Conservation (phyloP, 1,140 invertebrate genomes). For the Trinorchestia longiramus region DNA sequence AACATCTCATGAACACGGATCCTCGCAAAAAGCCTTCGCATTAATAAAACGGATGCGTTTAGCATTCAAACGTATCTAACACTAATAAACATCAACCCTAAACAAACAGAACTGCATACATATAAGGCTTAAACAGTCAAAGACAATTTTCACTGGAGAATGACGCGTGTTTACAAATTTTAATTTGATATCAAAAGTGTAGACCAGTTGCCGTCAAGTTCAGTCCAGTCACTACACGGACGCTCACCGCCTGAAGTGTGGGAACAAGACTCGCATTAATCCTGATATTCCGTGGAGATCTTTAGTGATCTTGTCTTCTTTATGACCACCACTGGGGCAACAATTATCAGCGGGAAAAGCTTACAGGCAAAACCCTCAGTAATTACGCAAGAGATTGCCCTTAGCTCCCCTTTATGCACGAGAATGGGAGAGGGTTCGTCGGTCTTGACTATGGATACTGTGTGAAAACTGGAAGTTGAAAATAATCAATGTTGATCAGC, state of each 20-base stretch:
- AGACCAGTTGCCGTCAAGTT: background rate
- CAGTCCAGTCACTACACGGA: background rate
- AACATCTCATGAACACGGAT: background rate
- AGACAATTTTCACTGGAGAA: background rate
- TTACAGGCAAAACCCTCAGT: constrained; percentile 45
- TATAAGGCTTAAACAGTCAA: too few species aligned
- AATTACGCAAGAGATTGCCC: constrained; percentile 44
- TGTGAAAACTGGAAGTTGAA: background rate
- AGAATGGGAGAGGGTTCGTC: background rate
- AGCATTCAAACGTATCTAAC: too few species aligned
- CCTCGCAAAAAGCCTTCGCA: background rate
- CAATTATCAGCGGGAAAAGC: constrained; percentile 41
- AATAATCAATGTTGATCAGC: background rate
- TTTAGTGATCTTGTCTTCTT: background rate
- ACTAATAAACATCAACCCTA: background rate
- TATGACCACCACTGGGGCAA: background rate
- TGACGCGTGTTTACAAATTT: background rate
- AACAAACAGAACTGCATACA: background rate
- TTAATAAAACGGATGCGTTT: background rate
- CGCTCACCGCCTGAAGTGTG: background rate
- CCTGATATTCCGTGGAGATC: constrained; percentile 6
- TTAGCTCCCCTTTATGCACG: background rate
- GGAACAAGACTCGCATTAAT: background rate
- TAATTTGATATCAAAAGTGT: background rate
- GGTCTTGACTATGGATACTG: background rate